phyloP scores from a whole-genome alignment of 2,113 vertebrate species.

The Glaucidium brasilianum region DNA sequence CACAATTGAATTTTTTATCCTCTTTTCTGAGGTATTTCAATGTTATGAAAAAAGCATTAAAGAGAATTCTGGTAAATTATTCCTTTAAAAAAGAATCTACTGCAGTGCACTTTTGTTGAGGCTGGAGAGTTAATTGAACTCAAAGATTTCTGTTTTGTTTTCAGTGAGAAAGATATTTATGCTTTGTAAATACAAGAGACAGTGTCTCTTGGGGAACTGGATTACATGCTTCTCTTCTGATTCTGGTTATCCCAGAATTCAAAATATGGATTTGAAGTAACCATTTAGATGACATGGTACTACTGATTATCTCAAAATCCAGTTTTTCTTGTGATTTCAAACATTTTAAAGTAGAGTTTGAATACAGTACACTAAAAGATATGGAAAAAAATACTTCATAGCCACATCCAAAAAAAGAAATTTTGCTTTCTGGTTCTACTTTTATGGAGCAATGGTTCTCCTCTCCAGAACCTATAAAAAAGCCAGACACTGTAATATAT shows the following conservation, averaged over 20 bases:
- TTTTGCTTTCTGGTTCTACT: not conserved
- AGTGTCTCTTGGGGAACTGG: not conserved
- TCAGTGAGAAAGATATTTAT: not conserved
- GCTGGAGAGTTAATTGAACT: slow-evolving; percentile 3
- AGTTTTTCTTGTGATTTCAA: not conserved
- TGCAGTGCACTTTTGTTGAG: not conserved
- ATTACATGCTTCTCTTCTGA: not conserved
- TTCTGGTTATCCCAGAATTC: not conserved
- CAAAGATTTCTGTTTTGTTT: slow-evolving; percentile 11
- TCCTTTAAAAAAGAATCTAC: not conserved
- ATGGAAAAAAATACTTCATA: not conserved
- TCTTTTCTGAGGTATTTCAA: slow-evolving; percentile 42
- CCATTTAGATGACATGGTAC: not conserved
- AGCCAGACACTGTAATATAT: not conserved
- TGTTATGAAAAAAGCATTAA: slow-evolving; percentile 55
- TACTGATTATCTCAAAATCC: not conserved
- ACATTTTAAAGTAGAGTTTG: not conserved
- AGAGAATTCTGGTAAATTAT: slow-evolving; percentile 33
- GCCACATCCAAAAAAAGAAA: not conserved
- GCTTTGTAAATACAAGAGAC: not conserved
- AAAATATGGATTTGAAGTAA: not conserved
- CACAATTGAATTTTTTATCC: slow-evolving; percentile 62
- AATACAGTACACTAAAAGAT: not conserved
- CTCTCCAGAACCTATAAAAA: not conserved
- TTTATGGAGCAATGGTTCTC: not conserved